These are phyloP conservation scores for Tetragonisca angustula DNA, from an alignment of 2,888 invertebrate genomes.

Conservation along the genomic window DNA sequence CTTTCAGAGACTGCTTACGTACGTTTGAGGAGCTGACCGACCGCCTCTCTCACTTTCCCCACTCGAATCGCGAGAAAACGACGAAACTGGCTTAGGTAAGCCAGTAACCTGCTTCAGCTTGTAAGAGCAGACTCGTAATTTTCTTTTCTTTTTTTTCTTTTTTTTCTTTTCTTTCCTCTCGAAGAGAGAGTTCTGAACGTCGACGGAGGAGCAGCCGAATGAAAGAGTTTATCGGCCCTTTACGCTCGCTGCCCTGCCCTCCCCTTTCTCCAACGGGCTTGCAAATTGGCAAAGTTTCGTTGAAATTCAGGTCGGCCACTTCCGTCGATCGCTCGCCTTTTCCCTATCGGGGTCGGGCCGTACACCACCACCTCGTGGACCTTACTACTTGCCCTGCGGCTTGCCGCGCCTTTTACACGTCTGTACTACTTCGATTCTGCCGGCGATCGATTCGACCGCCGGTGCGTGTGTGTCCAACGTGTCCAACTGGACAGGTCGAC, in stretches of 20 bases:
- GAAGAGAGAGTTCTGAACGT: not conserved
- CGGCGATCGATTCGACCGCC: constrained; percentile 7
- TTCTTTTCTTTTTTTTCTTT: not conserved
- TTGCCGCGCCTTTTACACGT: constrained; percentile 19
- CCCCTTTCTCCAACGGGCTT: constrained; percentile 1
- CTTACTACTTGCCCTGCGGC: constrained; percentile 33
- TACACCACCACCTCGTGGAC: constrained; percentile 10
- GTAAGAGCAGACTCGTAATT: constrained; percentile 11
- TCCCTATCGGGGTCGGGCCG: constrained; percentile 37
- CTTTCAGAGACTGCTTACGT: too few relatives aligned
- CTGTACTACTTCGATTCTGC: constrained; percentile 34
- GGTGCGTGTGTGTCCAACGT: too few relatives aligned
- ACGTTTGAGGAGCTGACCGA: too few relatives aligned
- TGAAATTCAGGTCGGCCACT: constrained; percentile 53
- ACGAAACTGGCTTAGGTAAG: too few relatives aligned
- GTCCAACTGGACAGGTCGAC: too few relatives aligned
- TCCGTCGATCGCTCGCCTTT: constrained; percentile 31
- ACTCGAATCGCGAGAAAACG: too few relatives aligned
- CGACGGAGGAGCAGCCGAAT: constrained; percentile 27
- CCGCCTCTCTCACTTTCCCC: too few relatives aligned
- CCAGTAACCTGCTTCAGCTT: too few relatives aligned
- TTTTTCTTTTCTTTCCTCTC: too few relatives aligned
- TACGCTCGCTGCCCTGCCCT: too few relatives aligned
- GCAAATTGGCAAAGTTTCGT: constrained; percentile 57
- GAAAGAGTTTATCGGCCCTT: constrained; percentile 40